Evolutionary conservation across 2,113 vertebrate species (phyloP), one percentile per base, ranked within the genome.

Genomic region (Aix galericulata): DNA sequence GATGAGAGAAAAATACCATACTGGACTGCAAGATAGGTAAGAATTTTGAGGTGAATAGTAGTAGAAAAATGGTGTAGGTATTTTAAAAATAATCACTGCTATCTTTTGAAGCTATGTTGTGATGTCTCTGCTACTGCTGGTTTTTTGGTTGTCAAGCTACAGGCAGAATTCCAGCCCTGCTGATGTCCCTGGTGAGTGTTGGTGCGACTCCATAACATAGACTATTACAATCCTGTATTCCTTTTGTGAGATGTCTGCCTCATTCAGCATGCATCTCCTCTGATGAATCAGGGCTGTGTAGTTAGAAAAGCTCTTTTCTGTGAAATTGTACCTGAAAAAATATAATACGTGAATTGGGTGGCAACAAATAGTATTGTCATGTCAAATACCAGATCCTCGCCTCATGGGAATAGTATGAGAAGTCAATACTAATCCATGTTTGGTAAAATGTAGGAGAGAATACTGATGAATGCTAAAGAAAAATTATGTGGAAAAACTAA

Each of bases 241-340:
- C 3, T 23, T 27, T 17, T 4, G 18, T 18, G 8, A 20, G 25
- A 48, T 26, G 11, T 34, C 6, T 36, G 34, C 29, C 62, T n/a
- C 8, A 1, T 52, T 66, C 34, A 14, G 23, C 34, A 26, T 48
- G 27, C 0, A 1, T 32, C 11, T 76, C 2, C 44, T 36, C 16
- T 48, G 46, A 40, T 69, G 11, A 56, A 9, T 34, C 34, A 34
- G n/a, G 42, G 6, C 36, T 84, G 48, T 38, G 11, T 25, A 13
- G 17, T 60, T 50, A 34, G 25, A 34, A 64, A 38, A 17, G 36
- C 5, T 25, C 92, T 80, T 72, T 25, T 76, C 73, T 89, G 46
- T 10, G 20, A 63, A 81, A 44, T 36, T 18, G 56, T 53, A 36
- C 36, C 48, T 73, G 64, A n/a, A 3, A 63, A 84, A 23, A 59